A percentile compares a stretch with the other conserved stretches of the same genome.
Conservation (phyloP, 2,797 vertebrate species). For the Clamator glandarius region DNA sequence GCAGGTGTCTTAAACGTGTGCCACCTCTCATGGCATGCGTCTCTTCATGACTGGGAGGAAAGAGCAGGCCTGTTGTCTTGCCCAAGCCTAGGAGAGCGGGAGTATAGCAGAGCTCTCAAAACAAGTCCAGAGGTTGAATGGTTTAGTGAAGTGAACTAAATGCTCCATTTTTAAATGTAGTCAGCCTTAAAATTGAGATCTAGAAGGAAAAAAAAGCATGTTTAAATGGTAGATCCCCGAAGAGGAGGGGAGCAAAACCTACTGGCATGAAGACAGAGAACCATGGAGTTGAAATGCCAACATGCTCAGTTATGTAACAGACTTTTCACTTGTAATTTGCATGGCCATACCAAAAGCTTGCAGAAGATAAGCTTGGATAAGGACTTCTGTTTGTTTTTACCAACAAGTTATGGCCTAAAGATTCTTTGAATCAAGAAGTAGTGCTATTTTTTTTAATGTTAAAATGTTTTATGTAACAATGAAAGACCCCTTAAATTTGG, state of each 20-base stretch:
- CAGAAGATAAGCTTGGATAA: not conserved
- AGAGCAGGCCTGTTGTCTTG: not conserved
- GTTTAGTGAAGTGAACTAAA: not conserved
- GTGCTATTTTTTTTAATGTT: not conserved
- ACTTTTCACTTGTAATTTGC: not conserved
- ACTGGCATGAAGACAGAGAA: not conserved
- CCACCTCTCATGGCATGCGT: rapidly evolving
- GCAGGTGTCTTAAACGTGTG: not conserved
- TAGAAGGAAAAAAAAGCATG: not conserved
- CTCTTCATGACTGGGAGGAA: rapidly evolving
- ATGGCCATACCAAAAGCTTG: not conserved
- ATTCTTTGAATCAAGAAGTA: not conserved
- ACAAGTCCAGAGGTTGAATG: not conserved
- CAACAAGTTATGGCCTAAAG: not conserved
- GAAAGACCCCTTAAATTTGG: not conserved
- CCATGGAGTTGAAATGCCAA: not conserved
- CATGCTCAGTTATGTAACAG: not conserved
- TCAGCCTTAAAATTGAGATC: not conserved
- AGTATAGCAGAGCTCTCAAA: not conserved
- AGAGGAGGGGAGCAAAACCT: not conserved
- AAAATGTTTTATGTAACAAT: not conserved
- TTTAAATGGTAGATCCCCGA: not conserved
- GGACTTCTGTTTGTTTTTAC: not conserved
- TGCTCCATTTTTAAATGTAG: not conserved
- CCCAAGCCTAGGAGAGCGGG: not conserved